A percentile compares a stretch with the other conserved stretches of the same genome.
Evolutionary conservation across 2,888 invertebrate species (phyloP).

Genomic region (Polyommatus icarus): DNA sequence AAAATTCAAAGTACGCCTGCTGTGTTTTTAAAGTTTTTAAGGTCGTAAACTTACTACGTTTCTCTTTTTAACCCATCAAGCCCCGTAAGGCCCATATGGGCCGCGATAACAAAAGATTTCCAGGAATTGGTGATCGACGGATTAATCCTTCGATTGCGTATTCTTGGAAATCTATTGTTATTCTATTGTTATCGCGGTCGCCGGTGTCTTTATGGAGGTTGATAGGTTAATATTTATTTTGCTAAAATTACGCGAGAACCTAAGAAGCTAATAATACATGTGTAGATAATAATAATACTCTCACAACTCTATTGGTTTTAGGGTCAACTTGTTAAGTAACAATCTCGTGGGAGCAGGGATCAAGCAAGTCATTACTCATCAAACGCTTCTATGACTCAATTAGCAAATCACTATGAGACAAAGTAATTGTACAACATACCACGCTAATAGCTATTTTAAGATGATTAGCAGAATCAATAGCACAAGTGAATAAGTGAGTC

Average conservation of each 20-base stretch:
- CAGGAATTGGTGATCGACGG: too few species aligned
- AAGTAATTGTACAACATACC: neutral
- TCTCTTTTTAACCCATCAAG: too few species aligned
- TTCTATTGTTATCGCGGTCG: too few species aligned
- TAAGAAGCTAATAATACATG: neutral
- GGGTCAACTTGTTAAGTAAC: neutral
- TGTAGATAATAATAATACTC: neutral
- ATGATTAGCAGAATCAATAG: neutral
- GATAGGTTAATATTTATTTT: neutral
- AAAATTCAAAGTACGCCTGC: neutral
- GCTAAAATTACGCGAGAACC: neutral
- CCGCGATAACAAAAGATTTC: too few species aligned
- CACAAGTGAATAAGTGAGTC: neutral
- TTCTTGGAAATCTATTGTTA: too few species aligned
- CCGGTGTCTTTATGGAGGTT: too few species aligned
- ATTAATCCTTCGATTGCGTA: too few species aligned
- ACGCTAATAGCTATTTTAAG: neutral
- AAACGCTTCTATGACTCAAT: slow-evolving; percentile 1
- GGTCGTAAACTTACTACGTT: too few species aligned
- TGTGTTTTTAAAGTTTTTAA: neutral
- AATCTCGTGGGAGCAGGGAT: slow-evolving; percentile 9
- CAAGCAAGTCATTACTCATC: neutral
- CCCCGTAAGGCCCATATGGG: too few species aligned
- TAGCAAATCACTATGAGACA: neutral
- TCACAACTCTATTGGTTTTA: neutral